phyloP scores from a whole-genome alignment of 2,113 vertebrate genomes.

The Sceloporus tristichus region DNA sequence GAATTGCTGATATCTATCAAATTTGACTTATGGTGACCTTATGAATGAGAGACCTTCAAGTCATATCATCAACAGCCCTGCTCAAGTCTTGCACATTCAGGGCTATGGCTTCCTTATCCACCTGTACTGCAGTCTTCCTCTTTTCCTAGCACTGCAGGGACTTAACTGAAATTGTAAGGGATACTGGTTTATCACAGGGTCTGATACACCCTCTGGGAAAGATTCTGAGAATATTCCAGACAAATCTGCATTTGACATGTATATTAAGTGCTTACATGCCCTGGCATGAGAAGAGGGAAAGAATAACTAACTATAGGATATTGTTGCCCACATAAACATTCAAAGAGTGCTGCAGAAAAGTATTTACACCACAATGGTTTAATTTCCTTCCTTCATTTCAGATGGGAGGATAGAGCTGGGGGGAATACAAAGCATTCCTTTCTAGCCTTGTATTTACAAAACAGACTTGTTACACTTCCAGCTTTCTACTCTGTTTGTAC shows the following conservation, averaged over 20 bases:
- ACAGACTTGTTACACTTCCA: conserved; percentile 56
- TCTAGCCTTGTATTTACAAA: conserved; percentile 66
- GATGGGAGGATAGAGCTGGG: conserved; percentile 12
- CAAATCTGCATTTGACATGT: not conserved
- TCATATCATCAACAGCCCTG: too few species aligned
- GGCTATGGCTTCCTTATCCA: too few species aligned
- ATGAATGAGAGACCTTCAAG: not conserved
- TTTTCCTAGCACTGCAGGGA: too few species aligned
- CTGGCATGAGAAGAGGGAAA: not conserved
- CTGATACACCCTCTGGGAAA: not conserved
- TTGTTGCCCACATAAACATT: not conserved
- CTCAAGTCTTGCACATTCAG: too few species aligned
- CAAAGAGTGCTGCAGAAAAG: not conserved
- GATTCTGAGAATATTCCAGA: not conserved
- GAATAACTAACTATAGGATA: not conserved
- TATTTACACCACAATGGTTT: not conserved
- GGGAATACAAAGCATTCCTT: conserved; percentile 44
- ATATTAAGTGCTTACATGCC: not conserved
- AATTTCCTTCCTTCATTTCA: conserved; percentile 32
- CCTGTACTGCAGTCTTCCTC: too few species aligned
- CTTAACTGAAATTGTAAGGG: not conserved
- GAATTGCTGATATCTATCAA: too few species aligned
- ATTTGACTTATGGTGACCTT: too few species aligned
- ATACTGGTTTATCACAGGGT: not conserved
- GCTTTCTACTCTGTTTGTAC: conserved; percentile 63